Conservation (phyloP, 2,888 invertebrate species). For the Lithophane ornitopus region DNA sequence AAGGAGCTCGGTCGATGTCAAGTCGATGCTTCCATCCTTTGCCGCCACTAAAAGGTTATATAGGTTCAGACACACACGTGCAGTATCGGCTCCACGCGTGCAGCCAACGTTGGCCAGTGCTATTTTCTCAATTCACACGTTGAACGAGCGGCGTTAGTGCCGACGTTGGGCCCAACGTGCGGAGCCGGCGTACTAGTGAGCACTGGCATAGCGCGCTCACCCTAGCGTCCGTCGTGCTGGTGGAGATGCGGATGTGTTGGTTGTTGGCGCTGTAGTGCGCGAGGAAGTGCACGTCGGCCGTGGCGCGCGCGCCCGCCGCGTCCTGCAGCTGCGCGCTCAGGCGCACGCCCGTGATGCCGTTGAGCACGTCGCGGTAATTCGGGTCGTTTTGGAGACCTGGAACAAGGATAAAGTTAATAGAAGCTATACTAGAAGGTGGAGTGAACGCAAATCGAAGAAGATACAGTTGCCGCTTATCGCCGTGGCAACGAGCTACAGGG, state of each 20-base stretch:
- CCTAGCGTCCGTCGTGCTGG: constrained; percentile 95
- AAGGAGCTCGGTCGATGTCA: neutral
- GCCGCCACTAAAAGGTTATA: neutral
- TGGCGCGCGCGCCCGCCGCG: constrained; percentile 92
- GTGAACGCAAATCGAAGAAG: neutral
- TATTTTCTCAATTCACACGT: neutral
- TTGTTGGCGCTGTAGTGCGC: constrained; percentile 95
- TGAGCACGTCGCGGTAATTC: constrained; percentile 91
- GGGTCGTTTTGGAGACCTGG: constrained; percentile 89
- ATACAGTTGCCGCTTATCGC: no score
- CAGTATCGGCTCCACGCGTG: neutral
- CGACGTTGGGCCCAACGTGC: neutral
- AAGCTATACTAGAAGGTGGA: neutral
- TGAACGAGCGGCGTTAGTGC: neutral
- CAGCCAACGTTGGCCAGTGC: no score
- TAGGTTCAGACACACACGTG: neutral
- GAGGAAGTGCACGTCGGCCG: constrained; percentile 93
- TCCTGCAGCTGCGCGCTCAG: constrained; percentile 93
- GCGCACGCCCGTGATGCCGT: constrained; percentile 92
- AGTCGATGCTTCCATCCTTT: neutral
- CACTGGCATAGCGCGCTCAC: constrained; percentile 77
- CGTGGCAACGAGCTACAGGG: no score
- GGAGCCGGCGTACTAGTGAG: neutral
- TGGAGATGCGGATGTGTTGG: constrained; percentile 96
- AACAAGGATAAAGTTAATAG: accelerated